These are phyloP conservation scores for Pimpla rufipes DNA, from an alignment of 2,888 invertebrate genomes.

Conservation along the genomic window DNA sequence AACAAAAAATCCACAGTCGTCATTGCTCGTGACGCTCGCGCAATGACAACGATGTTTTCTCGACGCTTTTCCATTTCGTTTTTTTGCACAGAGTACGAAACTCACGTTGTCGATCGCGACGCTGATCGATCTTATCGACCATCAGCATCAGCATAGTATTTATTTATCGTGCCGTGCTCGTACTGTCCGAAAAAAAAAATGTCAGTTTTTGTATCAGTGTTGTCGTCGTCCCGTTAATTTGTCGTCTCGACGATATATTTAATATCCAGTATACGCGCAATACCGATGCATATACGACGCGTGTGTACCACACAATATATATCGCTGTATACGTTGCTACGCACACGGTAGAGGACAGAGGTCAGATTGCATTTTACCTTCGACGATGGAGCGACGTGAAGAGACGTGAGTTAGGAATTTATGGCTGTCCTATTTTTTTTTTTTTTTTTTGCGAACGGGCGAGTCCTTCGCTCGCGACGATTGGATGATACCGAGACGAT, in stretches of 20 bases:
- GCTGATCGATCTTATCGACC: slow-evolving; percentile 58
- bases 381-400: slow-evolving; percentile 19
- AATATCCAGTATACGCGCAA: neutral
- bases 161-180: slow-evolving; percentile 81
- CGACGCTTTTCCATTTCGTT: slow-evolving; percentile 21
- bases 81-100: slow-evolving; percentile 23
- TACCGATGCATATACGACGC: no score
- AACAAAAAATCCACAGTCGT: slow-evolving; percentile 40
- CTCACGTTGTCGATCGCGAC: slow-evolving; percentile 1
- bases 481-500: slow-evolving; percentile 23
- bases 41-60: slow-evolving; percentile 27
- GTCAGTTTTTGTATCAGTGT: slow-evolving; percentile 79
- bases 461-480: slow-evolving; percentile 8
- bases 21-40: slow-evolving; percentile 47
- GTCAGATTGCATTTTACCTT: slow-evolving; percentile 32
- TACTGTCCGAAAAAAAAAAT: slow-evolving; percentile 82
- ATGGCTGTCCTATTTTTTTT: slow-evolving; percentile 63
- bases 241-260: slow-evolving; percentile 37
- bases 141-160: slow-evolving; percentile 50
- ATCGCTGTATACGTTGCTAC: slow-evolving; percentile 35
- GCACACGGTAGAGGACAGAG: slow-evolving; percentile 20
- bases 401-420: slow-evolving; percentile 69
- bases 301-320: neutral
- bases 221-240: slow-evolving; percentile 78
- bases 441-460: slow-evolving; percentile 33